Evolutionary conservation across 2,888 invertebrate genomes (phyloP).

Genomic region (Gastracanthus pulcherrimus): DNA sequence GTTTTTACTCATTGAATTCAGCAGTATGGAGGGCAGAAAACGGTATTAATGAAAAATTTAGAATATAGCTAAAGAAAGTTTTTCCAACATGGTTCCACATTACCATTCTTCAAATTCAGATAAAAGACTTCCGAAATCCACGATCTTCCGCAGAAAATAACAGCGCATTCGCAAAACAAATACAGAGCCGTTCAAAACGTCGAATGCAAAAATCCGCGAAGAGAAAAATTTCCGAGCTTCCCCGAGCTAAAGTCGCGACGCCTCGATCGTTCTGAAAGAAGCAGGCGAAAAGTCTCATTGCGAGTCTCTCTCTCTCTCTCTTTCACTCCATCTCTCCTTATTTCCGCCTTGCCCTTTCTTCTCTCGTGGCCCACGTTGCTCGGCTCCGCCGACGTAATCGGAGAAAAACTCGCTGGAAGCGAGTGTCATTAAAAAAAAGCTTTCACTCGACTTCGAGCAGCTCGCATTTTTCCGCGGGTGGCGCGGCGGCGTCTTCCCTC

Average conservation of each 20-base stretch:
- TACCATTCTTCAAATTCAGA: background rate
- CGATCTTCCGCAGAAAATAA: background rate
- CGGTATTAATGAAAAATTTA: slow-evolving; percentile 31
- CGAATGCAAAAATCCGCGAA: background rate
- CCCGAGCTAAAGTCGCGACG: background rate
- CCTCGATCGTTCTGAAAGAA: background rate
- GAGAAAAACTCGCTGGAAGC: background rate
- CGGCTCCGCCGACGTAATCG: background rate
- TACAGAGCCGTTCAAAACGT: background rate
- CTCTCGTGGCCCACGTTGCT: background rate
- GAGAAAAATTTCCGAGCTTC: background rate
- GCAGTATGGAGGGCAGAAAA: background rate
- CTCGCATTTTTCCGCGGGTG: no score
- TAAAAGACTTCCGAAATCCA: background rate
- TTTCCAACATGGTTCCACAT: slow-evolving; percentile 13
- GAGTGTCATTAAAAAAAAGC: background rate
- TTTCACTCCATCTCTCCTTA: slow-evolving; percentile 6
- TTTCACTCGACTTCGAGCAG: no score
- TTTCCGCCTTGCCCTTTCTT: background rate
- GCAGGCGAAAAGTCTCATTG: background rate
- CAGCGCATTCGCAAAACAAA: no score
- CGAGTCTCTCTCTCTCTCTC: no score
- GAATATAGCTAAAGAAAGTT: slow-evolving; percentile 23
- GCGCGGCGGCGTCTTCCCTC: no score
- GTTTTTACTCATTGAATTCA: slow-evolving; percentile 3